Base-by-base conservation (phyloP, 2,113 vertebrate species). In the Corythornis cristatus region DNA sequence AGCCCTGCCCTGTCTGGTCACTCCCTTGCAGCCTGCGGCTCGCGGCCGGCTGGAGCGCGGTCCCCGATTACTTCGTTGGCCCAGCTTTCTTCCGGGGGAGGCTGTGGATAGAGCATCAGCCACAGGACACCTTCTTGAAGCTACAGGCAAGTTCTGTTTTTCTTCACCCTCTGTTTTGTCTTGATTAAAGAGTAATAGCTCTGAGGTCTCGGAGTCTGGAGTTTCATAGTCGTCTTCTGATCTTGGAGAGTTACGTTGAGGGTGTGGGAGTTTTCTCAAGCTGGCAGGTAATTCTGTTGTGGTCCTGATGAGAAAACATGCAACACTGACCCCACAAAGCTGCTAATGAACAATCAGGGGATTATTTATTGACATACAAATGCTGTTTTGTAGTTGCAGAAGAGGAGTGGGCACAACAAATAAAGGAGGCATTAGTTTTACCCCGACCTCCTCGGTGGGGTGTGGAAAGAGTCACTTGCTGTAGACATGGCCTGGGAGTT, bases 121-220 rank as follows among this genome's bases (percentile, higher is more conserved):
- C 99, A 1, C 97, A 96, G 51, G 99, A 99, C 96, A 99, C 99
- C 2, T 99, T 98, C 96, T 33, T 99, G 75, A 99, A 98, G 93
- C 96, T 99, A 15, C 97, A 98, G 95, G 99, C 98, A 86, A 97
- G 98, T 93, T 18, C 12, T 67, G 2, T 6, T 48, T 33, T 14
- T 16, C 23, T 28, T 31, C 5, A 11, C 25, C 14, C 35, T 6
- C 54, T 28, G 13, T 33, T 8, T 56, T 28, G 19, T 33, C 54
- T 46, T 11, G 4, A 11, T 12, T 5, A 2, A 23, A 43, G 26
- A 42, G 19, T 50, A 45, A 18, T 28, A 60, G 53, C 31, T 77
- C 45, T 65, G 57, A 82, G 54, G 16, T 3, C 53, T 48, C 51
- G 22, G 17, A 14, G 40, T 23, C 20, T 70, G 66, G 74, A 72